Base-by-base conservation (phyloP, 2,888 invertebrate species). In the Aphrophora alni region DNA sequence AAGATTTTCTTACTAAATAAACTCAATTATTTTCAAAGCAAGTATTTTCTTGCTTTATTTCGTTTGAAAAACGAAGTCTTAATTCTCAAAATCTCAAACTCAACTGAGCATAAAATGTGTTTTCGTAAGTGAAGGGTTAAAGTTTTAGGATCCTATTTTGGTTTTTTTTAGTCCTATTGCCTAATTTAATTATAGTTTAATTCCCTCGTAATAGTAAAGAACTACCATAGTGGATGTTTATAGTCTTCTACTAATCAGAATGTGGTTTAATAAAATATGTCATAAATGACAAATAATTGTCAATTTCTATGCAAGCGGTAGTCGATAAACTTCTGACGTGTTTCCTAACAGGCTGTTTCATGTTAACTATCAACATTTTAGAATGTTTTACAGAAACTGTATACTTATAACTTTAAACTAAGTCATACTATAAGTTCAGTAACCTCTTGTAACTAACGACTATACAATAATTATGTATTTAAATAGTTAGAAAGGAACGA, bases 291-390 rank as follows among this genome's bases (percentile, higher is more conserved):
- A 17, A 17, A 17, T 44, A 44, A 44, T 59, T 2, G 59, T 7
- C 59, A 21, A 59, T 59, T 59, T 21, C 59, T 59, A 59, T 59
- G 59, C 59, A 59, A n/a, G 59, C 59, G 59, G 59, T 59, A 59
- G 59, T 21, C 59, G 21, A 59, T 59, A 59, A 59, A 59, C 21
- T 21, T 59, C 1, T 59, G 59, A 59, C 59, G 59, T 59, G 59
- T 59, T 59, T 59, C 10, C 59, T 21, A 59, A 59, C 59, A 21
- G 59, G 59, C 59, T 59, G 21, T 59, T 59, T 21, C 21, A 59
- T 59, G 59, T 21, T 8, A 59, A 59, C 21, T 59, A 21, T 21
- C 59, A 59, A 21, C 59, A 21, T n/a, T 59, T n/a, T n/a, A n/a
- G n/a, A n/a, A n/a, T n/a, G n/a, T n/a, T 44, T 59, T 21, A 59